Conservation (phyloP, 2,797 vertebrate genomes). For the Sarcoramphus papa region DNA sequence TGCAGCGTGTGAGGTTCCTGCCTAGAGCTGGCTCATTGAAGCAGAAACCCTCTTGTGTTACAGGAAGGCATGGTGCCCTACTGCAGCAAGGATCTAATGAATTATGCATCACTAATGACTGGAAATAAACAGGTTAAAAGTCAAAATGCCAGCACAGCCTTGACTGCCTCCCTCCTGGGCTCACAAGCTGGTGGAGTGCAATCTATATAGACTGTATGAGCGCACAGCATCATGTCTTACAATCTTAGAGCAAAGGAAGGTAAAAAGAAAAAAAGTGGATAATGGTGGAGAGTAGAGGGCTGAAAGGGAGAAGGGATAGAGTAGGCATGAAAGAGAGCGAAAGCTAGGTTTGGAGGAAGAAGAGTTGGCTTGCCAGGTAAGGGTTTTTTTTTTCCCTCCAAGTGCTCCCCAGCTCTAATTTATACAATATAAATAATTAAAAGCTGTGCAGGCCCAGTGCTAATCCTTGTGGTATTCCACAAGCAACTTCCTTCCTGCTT, state of each 20-base stretch:
- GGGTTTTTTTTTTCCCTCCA: background rate
- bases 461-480: constrained; percentile 50
- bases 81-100: background rate
- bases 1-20: background rate
- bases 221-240: background rate
- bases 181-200: background rate
- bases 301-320: background rate
- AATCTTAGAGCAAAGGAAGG: background rate
- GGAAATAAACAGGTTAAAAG: background rate
- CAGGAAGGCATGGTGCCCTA: background rate
- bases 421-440: constrained; percentile 54
- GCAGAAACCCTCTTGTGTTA: background rate
- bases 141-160: background rate
- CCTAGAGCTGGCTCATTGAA: background rate
- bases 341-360: background rate
- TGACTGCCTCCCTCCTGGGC: background rate
- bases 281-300: background rate
- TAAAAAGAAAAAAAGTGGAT: background rate
- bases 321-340: background rate
- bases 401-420: constrained; percentile 1
- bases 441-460: background rate
- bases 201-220: background rate
- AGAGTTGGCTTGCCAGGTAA: background rate
- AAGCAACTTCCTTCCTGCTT: constrained; percentile 27
- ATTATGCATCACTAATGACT: background rate